A percentile compares a stretch with the other conserved stretches of the same genome.
Conservation (phyloP, 2,113 vertebrate species). For the Chaetorhynchus papuensis region DNA sequence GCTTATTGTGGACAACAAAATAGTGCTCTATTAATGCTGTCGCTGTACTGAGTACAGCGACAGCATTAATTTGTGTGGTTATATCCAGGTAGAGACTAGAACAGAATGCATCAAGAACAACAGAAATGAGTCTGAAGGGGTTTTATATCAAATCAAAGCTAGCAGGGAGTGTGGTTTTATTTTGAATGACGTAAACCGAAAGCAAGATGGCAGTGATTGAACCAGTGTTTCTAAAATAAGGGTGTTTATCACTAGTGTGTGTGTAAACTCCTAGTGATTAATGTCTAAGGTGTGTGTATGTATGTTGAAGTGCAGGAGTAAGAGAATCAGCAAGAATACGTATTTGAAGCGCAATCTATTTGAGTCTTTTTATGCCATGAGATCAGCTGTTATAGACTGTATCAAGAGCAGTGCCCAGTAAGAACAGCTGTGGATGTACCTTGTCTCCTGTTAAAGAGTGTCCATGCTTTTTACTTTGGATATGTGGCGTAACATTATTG, state of each 20-base stretch:
- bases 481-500: background rate
- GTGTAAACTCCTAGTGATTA: background rate
- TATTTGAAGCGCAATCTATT: background rate
- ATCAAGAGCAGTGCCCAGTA: background rate
- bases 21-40: constrained; percentile 17
- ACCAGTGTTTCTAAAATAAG: background rate
- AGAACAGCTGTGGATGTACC: background rate
- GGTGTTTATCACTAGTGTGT: background rate
- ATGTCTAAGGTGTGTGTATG: background rate
- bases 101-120: background rate
- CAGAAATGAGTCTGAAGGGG: background rate
- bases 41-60: background rate
- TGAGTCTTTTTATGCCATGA: background rate
- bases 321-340: background rate
- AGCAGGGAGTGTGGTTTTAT: background rate
- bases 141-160: background rate
- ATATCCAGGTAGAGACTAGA: background rate
- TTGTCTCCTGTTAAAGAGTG: background rate
- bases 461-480: background rate
- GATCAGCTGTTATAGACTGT: background rate
- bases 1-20: constrained; percentile 43
- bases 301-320: background rate
- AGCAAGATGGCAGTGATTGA: constrained; percentile 15
- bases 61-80: background rate
- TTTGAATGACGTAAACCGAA: constrained; percentile 1